phyloP scores from a whole-genome alignment of 1,140 invertebrate genomes.

The Pentalonia nigronervosa region DNA sequence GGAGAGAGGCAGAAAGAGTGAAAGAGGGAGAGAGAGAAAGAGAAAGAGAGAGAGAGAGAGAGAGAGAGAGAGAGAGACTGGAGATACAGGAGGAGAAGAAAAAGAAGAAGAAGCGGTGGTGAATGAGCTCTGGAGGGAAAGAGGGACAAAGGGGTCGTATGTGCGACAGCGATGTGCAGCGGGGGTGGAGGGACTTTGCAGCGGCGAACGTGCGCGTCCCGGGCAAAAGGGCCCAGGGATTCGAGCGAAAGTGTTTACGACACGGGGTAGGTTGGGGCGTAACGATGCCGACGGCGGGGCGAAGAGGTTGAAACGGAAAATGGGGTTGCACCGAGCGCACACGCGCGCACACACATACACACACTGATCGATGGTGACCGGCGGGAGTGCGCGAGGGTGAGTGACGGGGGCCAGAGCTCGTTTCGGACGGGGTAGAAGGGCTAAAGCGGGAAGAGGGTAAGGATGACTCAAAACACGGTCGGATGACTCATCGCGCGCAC shows the following conservation, averaged over 20 bases:
- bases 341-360: slow-evolving; percentile 16
- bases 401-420: neutral
- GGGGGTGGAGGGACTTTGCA: slow-evolving; percentile 29
- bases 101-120: neutral
- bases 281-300: neutral
- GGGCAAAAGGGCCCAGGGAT: slow-evolving; percentile 57
- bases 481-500: slow-evolving; percentile 55
- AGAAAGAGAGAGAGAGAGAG: neutral
- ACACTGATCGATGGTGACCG: slow-evolving; percentile 56
- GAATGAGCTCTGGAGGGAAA: neutral
- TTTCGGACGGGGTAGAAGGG: neutral
- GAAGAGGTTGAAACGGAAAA: slow-evolving; percentile 52
- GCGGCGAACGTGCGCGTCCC: slow-evolving; percentile 52
- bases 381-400: slow-evolving; percentile 21
- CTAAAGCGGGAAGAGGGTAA: neutral
- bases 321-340: slow-evolving; percentile 52
- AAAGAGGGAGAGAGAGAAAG: neutral
- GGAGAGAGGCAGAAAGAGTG: no score
- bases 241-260: slow-evolving; percentile 58
- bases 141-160: neutral
- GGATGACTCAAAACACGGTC: slow-evolving; percentile 58
- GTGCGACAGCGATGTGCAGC: neutral
- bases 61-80: neutral
- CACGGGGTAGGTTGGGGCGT: slow-evolving; percentile 23
- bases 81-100: neutral